Percentiles rank a stretch among this genome's conserved stretches.
phyloP scores from a whole-genome alignment of 2,888 invertebrate species.

The Anthophora plumipes region DNA sequence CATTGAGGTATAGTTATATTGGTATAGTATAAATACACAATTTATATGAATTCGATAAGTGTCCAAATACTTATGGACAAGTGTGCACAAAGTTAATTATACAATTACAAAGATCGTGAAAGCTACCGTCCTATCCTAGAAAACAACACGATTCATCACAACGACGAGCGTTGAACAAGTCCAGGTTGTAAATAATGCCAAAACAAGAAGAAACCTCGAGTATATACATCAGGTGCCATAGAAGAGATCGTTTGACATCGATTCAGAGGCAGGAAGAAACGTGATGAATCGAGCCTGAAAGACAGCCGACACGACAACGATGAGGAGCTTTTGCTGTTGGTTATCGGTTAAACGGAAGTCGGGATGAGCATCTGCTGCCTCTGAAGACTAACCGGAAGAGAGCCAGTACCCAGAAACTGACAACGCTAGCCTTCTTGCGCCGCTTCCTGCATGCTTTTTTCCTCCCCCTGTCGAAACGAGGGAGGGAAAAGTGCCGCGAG shows the following conservation, averaged over 20 bases:
- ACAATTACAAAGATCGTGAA: background rate
- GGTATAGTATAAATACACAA: too few relatives aligned
- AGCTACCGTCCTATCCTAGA: background rate
- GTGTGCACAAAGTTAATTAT: background rate
- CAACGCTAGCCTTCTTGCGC: conserved; percentile 45
- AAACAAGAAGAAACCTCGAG: background rate
- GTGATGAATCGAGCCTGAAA: conserved; percentile 42
- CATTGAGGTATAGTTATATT: too few relatives aligned
- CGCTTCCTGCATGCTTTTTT: conserved; percentile 29
- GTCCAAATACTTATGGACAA: too few relatives aligned
- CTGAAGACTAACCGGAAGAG: conserved; percentile 49
- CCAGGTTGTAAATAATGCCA: too few relatives aligned
- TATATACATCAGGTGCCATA: background rate
- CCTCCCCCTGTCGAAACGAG: background rate
- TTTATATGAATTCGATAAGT: too few relatives aligned
- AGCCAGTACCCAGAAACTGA: conserved; percentile 22
- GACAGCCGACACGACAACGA: background rate
- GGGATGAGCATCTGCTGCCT: conserved; percentile 32
- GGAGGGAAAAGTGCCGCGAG: conserved; percentile 42
- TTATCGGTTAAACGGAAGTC: conserved; percentile 57
- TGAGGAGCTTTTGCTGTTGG: conserved; percentile 28
- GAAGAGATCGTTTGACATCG: conserved; percentile 39
- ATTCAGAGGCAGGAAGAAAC: conserved; percentile 7
- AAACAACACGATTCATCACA: background rate
- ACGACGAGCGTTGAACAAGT: background rate